Evolutionary conservation across 2,888 invertebrate genomes (phyloP), one percentile per base, ranked within the genome.

Genomic region (Drosophila mercatorum): DNA sequence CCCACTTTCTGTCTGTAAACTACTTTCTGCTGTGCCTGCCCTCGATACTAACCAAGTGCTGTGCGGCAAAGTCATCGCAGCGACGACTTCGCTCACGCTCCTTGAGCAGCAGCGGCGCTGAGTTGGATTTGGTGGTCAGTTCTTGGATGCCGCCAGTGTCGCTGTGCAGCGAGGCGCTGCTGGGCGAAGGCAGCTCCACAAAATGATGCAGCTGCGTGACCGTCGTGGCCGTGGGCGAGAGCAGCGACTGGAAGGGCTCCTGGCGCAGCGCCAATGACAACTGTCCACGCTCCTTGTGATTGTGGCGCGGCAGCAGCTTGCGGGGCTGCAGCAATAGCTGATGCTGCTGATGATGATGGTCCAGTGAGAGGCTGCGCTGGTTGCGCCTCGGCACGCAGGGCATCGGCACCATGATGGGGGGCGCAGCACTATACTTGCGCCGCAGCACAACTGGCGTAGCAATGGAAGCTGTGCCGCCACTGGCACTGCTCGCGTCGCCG

Each of bases 161-260:
- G 81, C 93, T 93, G 83, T 93, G 92, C 78, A 93, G 71, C 2
- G 93, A 93, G 38, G 93, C 93, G 76, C 92, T 93, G 78, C 93
- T 93, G 43, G 93, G 93, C 47, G 93, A 93, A 17, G 93, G 93
- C 72, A 93, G 79, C 72, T 93, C 93, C 66, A 91, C 89, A 62
- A 92, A 92, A 69, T 93, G 91, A 47, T 85, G 88, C 68, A 88
- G 55, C 68, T 92, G 83, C 14, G 78, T 61, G n/a, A 69, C 41
- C 0, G 70, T 60, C 4, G 65, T 72, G 43, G 87, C 60, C 28
- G 72, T 83, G 51, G 92, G 90, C 57, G 91, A 84, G 66, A 92
- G 80, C 72, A 92, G 78, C 56, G 91, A 90, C 75, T 92, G 93
- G 81, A 93, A 93, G 52, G 92, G 91, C 62, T 93, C 93, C 75